Conservation (phyloP, 2,888 invertebrate genomes). For the Lasioglossum oenotherae region DNA sequence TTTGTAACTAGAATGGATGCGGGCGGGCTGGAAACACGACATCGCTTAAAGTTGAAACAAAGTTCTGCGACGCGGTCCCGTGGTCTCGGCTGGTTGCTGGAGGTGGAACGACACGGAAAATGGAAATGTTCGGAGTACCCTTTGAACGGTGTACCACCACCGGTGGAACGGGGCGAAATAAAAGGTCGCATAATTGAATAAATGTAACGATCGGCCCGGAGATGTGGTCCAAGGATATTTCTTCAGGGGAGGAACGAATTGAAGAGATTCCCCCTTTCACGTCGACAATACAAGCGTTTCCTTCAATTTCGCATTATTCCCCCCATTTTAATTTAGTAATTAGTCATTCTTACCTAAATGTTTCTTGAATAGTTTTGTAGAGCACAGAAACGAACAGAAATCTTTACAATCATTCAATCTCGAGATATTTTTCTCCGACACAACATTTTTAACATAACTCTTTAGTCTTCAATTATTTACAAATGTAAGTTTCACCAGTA, state of each 20-base stretch:
- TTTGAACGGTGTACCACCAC: slow-evolving; percentile 35
- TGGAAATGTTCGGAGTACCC: slow-evolving; percentile 56
- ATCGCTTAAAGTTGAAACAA: slow-evolving; percentile 72
- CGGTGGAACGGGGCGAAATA: slow-evolving; percentile 28
- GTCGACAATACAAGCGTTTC: not conserved
- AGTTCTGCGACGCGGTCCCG: slow-evolving; percentile 54
- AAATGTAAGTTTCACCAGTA: not conserved
- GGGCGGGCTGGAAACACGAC: slow-evolving; percentile 67
- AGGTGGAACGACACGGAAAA: slow-evolving; percentile 54
- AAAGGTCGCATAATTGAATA: slow-evolving; percentile 55
- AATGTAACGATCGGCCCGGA: slow-evolving; percentile 42
- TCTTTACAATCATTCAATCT: too few species aligned
- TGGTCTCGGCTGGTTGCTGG: slow-evolving; percentile 26
- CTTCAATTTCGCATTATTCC: not conserved
- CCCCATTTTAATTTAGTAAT: too few species aligned
- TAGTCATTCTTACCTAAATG: too few species aligned
- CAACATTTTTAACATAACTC: not conserved
- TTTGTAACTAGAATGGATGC: slow-evolving; percentile 74
- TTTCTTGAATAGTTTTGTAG: too few species aligned
- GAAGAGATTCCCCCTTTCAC: not conserved
- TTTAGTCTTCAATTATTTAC: not conserved
- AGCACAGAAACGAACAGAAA: too few species aligned
- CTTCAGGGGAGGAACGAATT: slow-evolving; percentile 7
- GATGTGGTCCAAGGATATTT: slow-evolving; percentile 23
- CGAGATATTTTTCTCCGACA: too few species aligned